These are phyloP conservation scores for Hormaphis cornu DNA, from an alignment of 1,140 invertebrate species.

Conservation along the genomic window DNA sequence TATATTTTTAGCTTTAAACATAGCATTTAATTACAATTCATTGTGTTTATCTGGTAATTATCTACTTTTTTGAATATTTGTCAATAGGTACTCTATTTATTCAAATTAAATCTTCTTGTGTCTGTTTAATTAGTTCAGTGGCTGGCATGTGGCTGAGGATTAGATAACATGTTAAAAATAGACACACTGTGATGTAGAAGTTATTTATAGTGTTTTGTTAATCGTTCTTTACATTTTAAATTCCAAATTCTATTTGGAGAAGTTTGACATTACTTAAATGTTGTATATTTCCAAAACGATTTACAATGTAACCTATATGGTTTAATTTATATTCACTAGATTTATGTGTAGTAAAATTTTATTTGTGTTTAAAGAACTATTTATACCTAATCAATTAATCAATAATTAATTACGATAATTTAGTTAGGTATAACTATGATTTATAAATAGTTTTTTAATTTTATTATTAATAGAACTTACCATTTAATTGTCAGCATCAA, in stretches of 20 bases:
- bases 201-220: constrained; percentile 16
- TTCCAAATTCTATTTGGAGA: constrained; percentile 14
- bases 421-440: not conserved
- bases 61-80: not conserved
- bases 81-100: constrained; percentile 1
- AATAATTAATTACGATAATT: not conserved
- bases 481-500: not conserved
- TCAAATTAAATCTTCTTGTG: not conserved
- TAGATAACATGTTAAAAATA: constrained; percentile 28
- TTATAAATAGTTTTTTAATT: not conserved
- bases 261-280: not conserved
- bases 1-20: not conserved
- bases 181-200: not conserved
- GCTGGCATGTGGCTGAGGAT: constrained; percentile 17
- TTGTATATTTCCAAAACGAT: no score
- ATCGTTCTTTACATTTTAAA: constrained; percentile 9
- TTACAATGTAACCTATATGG: no score
- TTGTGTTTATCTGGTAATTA: not conserved
- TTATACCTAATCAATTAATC: no score
- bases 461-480: not conserved
- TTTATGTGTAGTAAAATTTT: no score
- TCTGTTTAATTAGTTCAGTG: not conserved
- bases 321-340: no score
- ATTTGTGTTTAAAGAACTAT: no score
- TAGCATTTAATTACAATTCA: not conserved